Evolutionary conservation across 2,888 invertebrate genomes (phyloP), one percentile per base, ranked within the genome.

Genomic region (Blera fallax): DNA sequence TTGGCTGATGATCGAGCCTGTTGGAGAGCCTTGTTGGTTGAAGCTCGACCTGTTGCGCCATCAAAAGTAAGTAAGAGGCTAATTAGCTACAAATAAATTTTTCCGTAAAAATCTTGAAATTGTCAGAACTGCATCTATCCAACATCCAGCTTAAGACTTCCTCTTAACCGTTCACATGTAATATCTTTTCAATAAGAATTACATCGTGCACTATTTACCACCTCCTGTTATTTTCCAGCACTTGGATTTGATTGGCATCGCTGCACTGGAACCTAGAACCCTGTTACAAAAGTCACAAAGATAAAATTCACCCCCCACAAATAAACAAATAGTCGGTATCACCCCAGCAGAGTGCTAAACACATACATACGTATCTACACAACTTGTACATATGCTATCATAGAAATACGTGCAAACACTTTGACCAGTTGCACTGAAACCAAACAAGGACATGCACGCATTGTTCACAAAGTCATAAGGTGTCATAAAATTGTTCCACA

Each of bases 401-500:
- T 16, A 27, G 3, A 7, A 29, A 3, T 21, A 14, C 32, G 32
- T 56, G 21, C 1, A 14, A 21, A 40, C 40, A 40, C 6, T 18
- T 40, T 52, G 62, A 24, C 43, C 32, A 52, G 24, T 32, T 52
- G 62, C 52, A 64, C 14, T 21, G 18, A 21, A 34, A 3, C 24
- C 32, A 2, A 40, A 21, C 48, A n/a, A 52, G 43, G 21, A 64
- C 27, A 1, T 54, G 45, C 65, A 65, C 74, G 58, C 34, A 60
- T 34, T 72, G n/a, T 11, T 45, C 21, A 43, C 54, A 21, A 40
- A 52, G 54, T 64, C 45, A 54, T 43, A 62, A 73, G n/a, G 10
- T 54, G 34, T 16, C 56, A 56, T 73, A 43, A 62, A 64, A 48
- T 21, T 37, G 50, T 73, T 62, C 40, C 54, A 43, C 73, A 73